phyloP scores from a whole-genome alignment of 2,113 vertebrate genomes.

The Phrynosoma platyrhinos region DNA sequence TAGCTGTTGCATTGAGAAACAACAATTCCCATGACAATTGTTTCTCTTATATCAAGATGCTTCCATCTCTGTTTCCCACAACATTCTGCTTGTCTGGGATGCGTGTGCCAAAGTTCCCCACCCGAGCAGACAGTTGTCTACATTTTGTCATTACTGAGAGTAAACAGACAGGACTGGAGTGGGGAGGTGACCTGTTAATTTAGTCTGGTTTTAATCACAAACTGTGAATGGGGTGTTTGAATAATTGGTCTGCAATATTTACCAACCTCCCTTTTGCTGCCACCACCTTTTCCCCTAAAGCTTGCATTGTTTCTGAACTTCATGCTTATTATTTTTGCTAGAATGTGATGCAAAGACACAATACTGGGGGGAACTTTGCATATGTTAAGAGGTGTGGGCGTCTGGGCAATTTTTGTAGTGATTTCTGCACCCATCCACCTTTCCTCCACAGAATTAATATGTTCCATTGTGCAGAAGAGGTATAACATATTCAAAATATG shows the following conservation, averaged over 20 bases:
- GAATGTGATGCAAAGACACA: constrained; percentile 21
- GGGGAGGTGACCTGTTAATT: constrained; percentile 78
- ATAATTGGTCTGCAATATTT: constrained; percentile 75
- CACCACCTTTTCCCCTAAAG: constrained; percentile 55
- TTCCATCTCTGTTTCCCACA: constrained; percentile 78
- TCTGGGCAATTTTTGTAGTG: constrained; percentile 15
- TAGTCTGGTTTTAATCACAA: constrained; percentile 71
- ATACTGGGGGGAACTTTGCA: constrained; percentile 35
- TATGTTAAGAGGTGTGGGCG: neutral
- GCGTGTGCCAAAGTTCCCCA: constrained; percentile 74
- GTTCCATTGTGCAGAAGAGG: neutral
- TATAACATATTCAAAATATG: constrained; percentile 3
- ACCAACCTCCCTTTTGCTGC: constrained; percentile 62
- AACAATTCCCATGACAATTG: constrained; percentile 81
- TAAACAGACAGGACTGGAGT: constrained; percentile 80
- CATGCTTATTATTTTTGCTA: constrained; percentile 57
- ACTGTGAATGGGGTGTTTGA: constrained; percentile 71
- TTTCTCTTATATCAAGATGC: constrained; percentile 80
- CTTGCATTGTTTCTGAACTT: constrained; percentile 64
- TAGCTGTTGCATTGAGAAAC: constrained; percentile 79
- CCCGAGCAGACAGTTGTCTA: constrained; percentile 77
- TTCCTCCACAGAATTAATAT: neutral
- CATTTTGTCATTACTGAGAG: constrained; percentile 77
- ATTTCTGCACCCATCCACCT: constrained; percentile 2
- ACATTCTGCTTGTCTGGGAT: constrained; percentile 78